Evolutionary conservation across 2,113 vertebrate species (phyloP), one percentile per base, ranked within the genome.

Genomic region (Phoenicopterus ruber): DNA sequence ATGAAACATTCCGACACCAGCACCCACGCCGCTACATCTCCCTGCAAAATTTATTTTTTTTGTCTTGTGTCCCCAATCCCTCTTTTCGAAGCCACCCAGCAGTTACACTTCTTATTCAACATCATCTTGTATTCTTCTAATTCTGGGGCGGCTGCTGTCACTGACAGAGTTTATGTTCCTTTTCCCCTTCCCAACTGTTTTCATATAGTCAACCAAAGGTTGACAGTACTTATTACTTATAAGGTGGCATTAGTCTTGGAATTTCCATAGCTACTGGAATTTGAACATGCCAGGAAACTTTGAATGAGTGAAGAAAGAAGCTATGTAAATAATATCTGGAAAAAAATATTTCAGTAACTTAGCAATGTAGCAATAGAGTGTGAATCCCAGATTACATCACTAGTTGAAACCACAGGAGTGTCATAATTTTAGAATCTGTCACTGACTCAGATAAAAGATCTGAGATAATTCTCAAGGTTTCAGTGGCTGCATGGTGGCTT

Each of bases 351-450:
- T 88, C 65, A 82, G 52, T 61, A 91, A 88, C 6, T 55, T 59
- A 61, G 26, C 36, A 49, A 54, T 11, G 28, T 40, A 95, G 83
- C 66, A 90, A 83, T 16, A 36, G 20, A 65, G 25, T 13, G 44
- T 85, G 69, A 95, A 92, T 57, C 17, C 54, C 49, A 89, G 65
- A 89, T 87, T 79, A 89, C 11, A 11, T 65, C 73, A 86, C 40
- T 38, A 9, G 21, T 28, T 92, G 40, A 73, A 93, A 82, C 34
- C 36, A 89, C 34, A 49, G 17, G 13, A 87, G 54, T 58, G 54
- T 80, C 52, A 92, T n/a, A 54, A 89, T 49, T 87, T 77, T 89
- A 79, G 89, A 95, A 95, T 65, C 84, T 26, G 34, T 78, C 81
- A 82, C 10, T 62, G 36, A 94, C 46, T 93, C 93, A 91, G 31